A percentile compares a stretch with the other conserved stretches of the same genome.
Conservation (phyloP, 1,140 invertebrate genomes). For the Drosophila kanapiae region DNA sequence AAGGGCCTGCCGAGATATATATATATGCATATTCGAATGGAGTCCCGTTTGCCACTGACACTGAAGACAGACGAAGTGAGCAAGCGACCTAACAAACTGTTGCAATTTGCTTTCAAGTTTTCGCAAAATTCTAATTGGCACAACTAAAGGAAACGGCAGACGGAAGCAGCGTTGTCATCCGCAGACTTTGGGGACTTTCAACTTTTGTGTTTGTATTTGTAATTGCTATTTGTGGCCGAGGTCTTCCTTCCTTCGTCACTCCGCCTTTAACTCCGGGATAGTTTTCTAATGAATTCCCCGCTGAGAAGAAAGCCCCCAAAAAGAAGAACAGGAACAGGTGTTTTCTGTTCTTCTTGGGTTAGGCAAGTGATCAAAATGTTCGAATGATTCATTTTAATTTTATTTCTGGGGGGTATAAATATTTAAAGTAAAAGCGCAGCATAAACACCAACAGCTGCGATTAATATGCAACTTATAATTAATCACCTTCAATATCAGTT, state of each 20-base stretch:
- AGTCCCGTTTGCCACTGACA: conserved; percentile 51
- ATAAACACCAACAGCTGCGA: not conserved
- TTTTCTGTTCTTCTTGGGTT: conserved; percentile 20
- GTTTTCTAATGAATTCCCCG: conserved; percentile 30
- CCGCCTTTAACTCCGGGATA: conserved; percentile 10
- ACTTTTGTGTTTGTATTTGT: conserved; percentile 45
- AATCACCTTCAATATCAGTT: not conserved
- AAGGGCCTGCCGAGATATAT: conserved; percentile 8
- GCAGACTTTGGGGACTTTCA: conserved; percentile 48
- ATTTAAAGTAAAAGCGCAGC: not conserved
- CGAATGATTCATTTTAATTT: conserved; percentile 12
- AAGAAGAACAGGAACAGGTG: conserved; percentile 29
- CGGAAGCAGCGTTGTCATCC: conserved; percentile 51
- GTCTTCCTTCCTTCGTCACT: not conserved
- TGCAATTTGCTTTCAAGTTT: conserved; percentile 59
- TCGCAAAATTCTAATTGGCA: conserved; percentile 64
- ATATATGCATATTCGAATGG: conserved; percentile 1
- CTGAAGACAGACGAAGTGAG: conserved; percentile 20
- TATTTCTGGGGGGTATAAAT: not conserved
- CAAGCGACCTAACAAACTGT: conserved; percentile 48
- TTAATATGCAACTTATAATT: not conserved
- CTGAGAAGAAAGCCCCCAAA: conserved; percentile 11
- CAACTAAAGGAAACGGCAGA: conserved; percentile 42
- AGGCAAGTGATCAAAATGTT: conserved; percentile 13
- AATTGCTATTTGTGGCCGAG: conserved; percentile 45